Base-by-base conservation (phyloP, 2,113 vertebrate species). In the Oryzias melastigma region DNA sequence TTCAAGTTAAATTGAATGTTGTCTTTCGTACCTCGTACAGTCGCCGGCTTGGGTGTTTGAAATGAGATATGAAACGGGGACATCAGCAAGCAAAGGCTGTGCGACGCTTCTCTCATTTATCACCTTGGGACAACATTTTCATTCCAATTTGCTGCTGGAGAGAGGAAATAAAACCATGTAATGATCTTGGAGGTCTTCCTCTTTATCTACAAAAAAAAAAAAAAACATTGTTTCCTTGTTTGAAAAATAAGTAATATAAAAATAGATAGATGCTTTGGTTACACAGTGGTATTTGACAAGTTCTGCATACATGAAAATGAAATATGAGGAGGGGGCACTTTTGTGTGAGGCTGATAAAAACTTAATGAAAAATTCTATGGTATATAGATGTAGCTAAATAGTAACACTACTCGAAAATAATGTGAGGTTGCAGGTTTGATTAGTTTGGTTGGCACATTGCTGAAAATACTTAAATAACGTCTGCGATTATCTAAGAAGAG, bases 61-160 rank as follows among this genome's bases (percentile, higher is more conserved):
- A 78, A 77, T 61, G 42, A 73, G 69, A 78, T 71, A 80, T 78
- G 65, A 81, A 86, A 80, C 46, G 61, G 62, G 66, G 63, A 74
- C 81, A 76, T 80, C 52, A 52, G 62, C 85, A 65, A 68, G 35
- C 73, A 80, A 77, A 70, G 75, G 71, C 51, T 58, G 68, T 72
- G 63, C 78, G 71, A 60, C 67, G 53, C 69, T 73, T 77, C 77
- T 57, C 68, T 64, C 73, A 76, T 87, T 83, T 77, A 89, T 89
- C 86, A 84, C 64, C 72, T 41, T 57, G 58, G 84, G 82, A 77
- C 67, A 90, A 81, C 75, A 73, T 87, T 86, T 85, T 83, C 52
- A 77, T 88, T 88, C 69, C 73, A 68, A 84, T 87, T 85, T 84
- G 81, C 82, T 52, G 77, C 74, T 75, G 46, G 66, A 79, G 82